Evolutionary conservation across 2,113 vertebrate species (phyloP).

Genomic region (Theristicus caerulescens): DNA sequence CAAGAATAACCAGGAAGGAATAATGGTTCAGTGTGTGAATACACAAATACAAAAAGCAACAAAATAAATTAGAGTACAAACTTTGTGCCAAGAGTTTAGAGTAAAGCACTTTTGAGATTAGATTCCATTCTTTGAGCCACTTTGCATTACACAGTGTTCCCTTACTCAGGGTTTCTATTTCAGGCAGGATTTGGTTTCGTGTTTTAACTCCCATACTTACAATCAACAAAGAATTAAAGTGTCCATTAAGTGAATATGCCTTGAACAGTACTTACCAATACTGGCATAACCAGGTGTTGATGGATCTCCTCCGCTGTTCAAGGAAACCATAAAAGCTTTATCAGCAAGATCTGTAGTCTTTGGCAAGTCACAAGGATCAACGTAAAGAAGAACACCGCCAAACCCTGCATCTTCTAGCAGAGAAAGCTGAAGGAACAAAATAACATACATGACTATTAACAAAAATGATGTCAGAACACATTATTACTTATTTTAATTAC

Average conservation of each 20-base stretch:
- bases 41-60: not conserved
- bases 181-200: not conserved
- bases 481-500: not conserved
- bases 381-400: slow-evolving; percentile 85
- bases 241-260: not conserved
- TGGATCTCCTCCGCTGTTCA: slow-evolving; percentile 88
- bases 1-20: not conserved
- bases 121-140: not conserved
- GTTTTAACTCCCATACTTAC: not conserved
- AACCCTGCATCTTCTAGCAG: slow-evolving; percentile 86
- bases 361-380: slow-evolving; percentile 89
- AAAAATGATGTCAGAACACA: not conserved
- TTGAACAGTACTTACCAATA: slow-evolving; percentile 74
- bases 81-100: not conserved
- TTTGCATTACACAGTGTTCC: not conserved
- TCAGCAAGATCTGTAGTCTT: slow-evolving; percentile 59
- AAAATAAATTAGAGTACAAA: not conserved
- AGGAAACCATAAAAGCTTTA: slow-evolving; percentile 85
- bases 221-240: not conserved
- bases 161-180: not conserved
- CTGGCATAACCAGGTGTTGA: slow-evolving; percentile 81
- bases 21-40: not conserved
- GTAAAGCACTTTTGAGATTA: not conserved
- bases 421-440: slow-evolving; percentile 79
- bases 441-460: not conserved